A percentile compares a stretch with the other conserved stretches of the same genome.
phyloP scores from a whole-genome alignment of 1,140 invertebrate genomes.

The Leptinotarsa undecemlineata region DNA sequence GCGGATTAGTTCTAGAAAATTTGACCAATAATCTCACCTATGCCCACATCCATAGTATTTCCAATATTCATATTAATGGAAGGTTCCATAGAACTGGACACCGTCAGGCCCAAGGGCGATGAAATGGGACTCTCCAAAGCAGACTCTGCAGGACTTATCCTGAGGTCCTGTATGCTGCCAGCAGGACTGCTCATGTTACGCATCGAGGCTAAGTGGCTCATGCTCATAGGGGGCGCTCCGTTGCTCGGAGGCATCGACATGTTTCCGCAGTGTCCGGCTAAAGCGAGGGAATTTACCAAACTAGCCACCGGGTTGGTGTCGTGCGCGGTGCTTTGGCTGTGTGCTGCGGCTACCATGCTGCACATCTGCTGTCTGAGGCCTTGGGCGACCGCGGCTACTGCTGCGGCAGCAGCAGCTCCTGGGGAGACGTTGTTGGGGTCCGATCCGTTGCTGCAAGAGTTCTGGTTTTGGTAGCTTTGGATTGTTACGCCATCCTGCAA shows the following conservation, averaged over 20 bases:
- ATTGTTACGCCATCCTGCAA: constrained; percentile 52
- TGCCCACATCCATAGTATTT: constrained; percentile 56
- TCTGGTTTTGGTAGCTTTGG: constrained; percentile 49
- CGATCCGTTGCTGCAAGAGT: constrained; percentile 60
- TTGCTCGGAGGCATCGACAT: constrained; percentile 53
- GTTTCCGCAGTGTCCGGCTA: constrained; percentile 53
- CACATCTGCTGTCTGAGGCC: constrained; percentile 74
- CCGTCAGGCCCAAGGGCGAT: constrained; percentile 57
- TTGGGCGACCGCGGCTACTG: constrained; percentile 72
- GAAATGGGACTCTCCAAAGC: constrained; percentile 58
- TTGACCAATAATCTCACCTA: constrained; percentile 47
- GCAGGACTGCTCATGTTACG: constrained; percentile 50
- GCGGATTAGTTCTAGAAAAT: no score
- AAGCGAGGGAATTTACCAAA: constrained; percentile 53
- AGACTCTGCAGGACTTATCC: constrained; percentile 52
- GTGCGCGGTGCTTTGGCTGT: constrained; percentile 59
- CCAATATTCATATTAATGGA: constrained; percentile 53
- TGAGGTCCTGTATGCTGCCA: constrained; percentile 46
- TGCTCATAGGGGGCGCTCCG: constrained; percentile 51
- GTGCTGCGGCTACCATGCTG: constrained; percentile 69
- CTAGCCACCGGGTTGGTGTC: constrained; percentile 58
- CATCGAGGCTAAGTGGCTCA: constrained; percentile 50
- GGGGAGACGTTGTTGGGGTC: constrained; percentile 70
- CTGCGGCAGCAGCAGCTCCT: constrained; percentile 67
- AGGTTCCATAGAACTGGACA: constrained; percentile 51